Evolutionary conservation across 2,888 invertebrate genomes (phyloP).

Genomic region (Stenodema calcarata): DNA sequence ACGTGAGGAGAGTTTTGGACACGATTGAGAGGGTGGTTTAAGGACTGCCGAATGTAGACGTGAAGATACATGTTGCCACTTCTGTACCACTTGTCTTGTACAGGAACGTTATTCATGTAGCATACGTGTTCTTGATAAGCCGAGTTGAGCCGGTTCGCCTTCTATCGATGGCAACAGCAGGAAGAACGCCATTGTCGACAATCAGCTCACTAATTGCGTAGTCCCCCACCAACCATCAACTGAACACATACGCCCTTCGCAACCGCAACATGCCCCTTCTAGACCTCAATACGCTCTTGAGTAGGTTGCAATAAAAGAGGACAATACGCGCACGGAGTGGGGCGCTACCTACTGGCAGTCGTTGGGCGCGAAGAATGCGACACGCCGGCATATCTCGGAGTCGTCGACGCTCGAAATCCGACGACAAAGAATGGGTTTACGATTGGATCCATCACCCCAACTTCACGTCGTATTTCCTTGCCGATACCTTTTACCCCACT

Average conservation of each 20-base stretch:
- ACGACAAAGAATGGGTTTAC: constrained; percentile 37
- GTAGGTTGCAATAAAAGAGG: neutral
- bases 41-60: too few relatives aligned
- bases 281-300: neutral
- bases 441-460: constrained; percentile 39
- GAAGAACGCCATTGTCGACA: constrained; percentile 43
- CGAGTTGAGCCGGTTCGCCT: neutral
- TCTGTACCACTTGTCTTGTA: too few relatives aligned
- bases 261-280: neutral
- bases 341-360: neutral
- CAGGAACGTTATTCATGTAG: neutral
- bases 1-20: too few relatives aligned
- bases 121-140: neutral
- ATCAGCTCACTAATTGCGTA: constrained; percentile 39
- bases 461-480: constrained; percentile 44
- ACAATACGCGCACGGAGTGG: neutral
- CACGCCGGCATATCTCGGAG: constrained; percentile 33
- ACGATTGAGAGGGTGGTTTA: too few relatives aligned
- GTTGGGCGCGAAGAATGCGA: constrained; percentile 15
- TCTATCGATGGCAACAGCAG: neutral
- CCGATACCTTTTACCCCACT: constrained; percentile 16
- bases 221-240: neutral
- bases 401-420: constrained; percentile 8
- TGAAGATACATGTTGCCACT: too few relatives aligned
- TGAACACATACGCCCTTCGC: neutral